Evolutionary conservation across 1,140 invertebrate genomes (phyloP).

Genomic region (Drosophila arawakana): DNA sequence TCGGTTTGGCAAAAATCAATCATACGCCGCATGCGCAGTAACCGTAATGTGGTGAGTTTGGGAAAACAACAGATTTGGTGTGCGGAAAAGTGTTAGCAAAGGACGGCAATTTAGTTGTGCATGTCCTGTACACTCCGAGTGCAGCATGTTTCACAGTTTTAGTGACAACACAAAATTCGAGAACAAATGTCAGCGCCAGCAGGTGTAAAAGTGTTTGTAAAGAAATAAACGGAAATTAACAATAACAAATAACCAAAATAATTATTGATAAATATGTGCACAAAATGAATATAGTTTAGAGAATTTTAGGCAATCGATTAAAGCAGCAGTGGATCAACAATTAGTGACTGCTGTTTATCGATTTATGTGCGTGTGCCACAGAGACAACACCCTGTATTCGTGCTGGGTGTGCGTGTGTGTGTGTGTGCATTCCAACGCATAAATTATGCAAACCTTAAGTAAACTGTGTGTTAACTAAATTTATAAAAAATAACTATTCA

Average conservation of each 20-base stretch:
- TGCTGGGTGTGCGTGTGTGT: conserved; percentile 18
- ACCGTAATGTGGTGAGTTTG: conserved; percentile 28
- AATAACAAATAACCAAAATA: neutral
- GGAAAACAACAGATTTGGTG: conserved; percentile 30
- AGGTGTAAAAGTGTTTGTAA: conserved; percentile 10
- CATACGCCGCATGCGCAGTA: conserved; percentile 67
- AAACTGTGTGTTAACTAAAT: conserved; percentile 21
- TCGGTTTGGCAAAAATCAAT: conserved; percentile 60
- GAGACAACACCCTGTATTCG: conserved; percentile 53
- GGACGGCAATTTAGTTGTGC: conserved; percentile 29
- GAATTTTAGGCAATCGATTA: conserved; percentile 6
- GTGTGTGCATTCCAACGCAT: conserved; percentile 27
- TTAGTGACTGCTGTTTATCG: conserved; percentile 68
- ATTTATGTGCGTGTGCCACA: conserved; percentile 48
- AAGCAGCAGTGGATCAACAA: conserved; percentile 33
- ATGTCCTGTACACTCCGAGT: conserved; percentile 7
- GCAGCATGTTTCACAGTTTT: conserved; percentile 14
- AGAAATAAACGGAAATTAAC: neutral
- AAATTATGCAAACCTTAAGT: conserved; percentile 56
- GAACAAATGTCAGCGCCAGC: neutral
- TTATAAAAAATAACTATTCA: neutral
- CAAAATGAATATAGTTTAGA: neutral
- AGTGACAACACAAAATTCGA: neutral
- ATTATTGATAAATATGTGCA: neutral
- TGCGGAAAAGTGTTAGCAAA: conserved; percentile 34